phyloP scores from a whole-genome alignment of 2,797 vertebrate genomes.

The Gila robusta region DNA sequence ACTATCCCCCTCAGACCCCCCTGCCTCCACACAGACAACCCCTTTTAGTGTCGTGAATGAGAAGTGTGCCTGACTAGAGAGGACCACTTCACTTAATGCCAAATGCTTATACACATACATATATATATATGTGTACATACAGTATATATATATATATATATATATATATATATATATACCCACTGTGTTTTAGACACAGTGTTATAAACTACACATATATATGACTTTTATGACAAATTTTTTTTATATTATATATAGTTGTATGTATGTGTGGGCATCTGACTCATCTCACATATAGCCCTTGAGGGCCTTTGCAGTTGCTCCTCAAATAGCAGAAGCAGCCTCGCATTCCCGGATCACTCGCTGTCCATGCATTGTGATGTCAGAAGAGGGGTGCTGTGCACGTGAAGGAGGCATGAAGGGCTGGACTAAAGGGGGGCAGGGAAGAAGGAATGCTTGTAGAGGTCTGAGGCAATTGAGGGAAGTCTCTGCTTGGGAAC shows the following conservation, averaged over 20 bases:
- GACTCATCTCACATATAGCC: background rate
- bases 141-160: too few species aligned
- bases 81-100: constrained; percentile 56
- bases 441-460: constrained; percentile 63
- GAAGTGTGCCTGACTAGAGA: constrained; percentile 76
- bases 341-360: constrained; percentile 67
- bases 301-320: constrained; percentile 39
- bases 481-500: constrained; percentile 75
- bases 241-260: background rate
- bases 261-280: background rate
- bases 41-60: constrained; percentile 59
- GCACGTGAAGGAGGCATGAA: constrained; percentile 71
- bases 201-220: too few species aligned
- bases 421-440: constrained; percentile 12
- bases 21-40: constrained; percentile 44
- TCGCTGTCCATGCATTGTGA: constrained; percentile 70
- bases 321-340: constrained; percentile 47
- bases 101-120: background rate
- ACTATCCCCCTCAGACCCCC: constrained; percentile 57
- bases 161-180: too few species aligned
- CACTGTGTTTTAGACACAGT: too few species aligned
- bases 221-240: too few species aligned
- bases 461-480: constrained; percentile 49
- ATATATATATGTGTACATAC: too few species aligned
- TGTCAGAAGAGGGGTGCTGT: constrained; percentile 68